Base-by-base conservation (phyloP, 2,113 vertebrate genomes). In the Engraulis encrasicolus region DNA sequence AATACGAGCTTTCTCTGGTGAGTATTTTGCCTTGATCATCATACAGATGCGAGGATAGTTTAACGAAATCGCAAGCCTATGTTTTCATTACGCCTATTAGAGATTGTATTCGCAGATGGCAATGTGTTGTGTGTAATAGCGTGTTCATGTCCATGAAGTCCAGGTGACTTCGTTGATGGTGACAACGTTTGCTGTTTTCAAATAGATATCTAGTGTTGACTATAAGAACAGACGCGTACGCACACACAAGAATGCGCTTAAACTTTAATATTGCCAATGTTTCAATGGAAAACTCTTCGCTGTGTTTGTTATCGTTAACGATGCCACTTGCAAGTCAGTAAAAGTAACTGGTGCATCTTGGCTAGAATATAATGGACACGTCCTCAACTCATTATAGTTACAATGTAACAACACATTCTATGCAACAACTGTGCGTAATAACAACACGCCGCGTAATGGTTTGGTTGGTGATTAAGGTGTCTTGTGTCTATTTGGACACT, bases 291-390 rank as follows among this genome's bases (percentile, higher is more conserved):
- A 31, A 12, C 66, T 31, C 27, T 74, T 11, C 27, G 34, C 34
- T 74, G 34, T 74, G 66, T 74, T 31, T 74, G 66, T 74, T 31
- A 74, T 74, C 66, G 34, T 74, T 74, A 14, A 74, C 66, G 34
- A 12, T 34, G 66, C 31, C 66, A 74, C 66, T 74, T 74, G 66
- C 66, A 34, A 74, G 66, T 74, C 66, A 34, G 66, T 61, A 7
- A 23, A 61, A 61, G n/a, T 74, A 74, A 74, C 66, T 27, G 17
- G 27, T 74, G 34, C 6, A 74, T 14, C 15, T 27, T 31, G 66
- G 15, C 23, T 34, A 36, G 11, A 74, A 34, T 74, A 74, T 15
- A 5, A 45, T 15, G 27, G 27, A 0, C 31, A 31, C 31, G 34
- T 74, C 34, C 31, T 74, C 27, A 71, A 74, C 14, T 34, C 27